Evolutionary conservation across 2,113 vertebrate species (phyloP).

Genomic region (Neotoma lepida): DNA sequence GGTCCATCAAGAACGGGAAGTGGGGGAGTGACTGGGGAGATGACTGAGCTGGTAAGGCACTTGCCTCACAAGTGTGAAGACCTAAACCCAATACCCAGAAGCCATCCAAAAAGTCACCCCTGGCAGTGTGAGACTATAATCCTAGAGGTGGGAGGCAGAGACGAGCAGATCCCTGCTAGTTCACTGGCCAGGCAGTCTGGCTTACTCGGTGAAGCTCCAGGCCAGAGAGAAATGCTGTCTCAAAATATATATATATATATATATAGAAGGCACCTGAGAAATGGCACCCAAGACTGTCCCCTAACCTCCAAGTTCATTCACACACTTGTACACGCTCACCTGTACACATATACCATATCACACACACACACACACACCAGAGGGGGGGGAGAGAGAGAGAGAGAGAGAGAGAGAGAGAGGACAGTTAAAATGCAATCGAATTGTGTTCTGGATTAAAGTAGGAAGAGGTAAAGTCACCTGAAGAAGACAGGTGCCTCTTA

Average conservation of each 20-base stretch:
- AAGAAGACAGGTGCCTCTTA: not conserved
- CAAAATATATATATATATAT: too few relatives aligned
- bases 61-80: not conserved
- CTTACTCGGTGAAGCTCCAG: not conserved
- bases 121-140: not conserved
- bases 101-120: not conserved
- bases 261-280: not conserved
- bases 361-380: not conserved
- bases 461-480: not conserved
- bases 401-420: not conserved
- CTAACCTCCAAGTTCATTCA: not conserved
- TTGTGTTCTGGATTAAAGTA: not conserved
- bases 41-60: not conserved
- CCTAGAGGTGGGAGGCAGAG: not conserved
- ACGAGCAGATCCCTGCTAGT: not conserved
- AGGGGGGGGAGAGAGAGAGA: not conserved
- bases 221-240: not conserved
- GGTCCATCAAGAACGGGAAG: not conserved
- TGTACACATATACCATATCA: not conserved
- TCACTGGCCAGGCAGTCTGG: not conserved
- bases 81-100: not conserved
- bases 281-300: not conserved
- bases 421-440: not conserved
- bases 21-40: too few relatives aligned
- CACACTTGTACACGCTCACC: not conserved